Percentiles rank a stretch among this genome's conserved stretches.
Evolutionary conservation across 2,888 invertebrate species (phyloP).

Genomic region (Tiphia femorata): DNA sequence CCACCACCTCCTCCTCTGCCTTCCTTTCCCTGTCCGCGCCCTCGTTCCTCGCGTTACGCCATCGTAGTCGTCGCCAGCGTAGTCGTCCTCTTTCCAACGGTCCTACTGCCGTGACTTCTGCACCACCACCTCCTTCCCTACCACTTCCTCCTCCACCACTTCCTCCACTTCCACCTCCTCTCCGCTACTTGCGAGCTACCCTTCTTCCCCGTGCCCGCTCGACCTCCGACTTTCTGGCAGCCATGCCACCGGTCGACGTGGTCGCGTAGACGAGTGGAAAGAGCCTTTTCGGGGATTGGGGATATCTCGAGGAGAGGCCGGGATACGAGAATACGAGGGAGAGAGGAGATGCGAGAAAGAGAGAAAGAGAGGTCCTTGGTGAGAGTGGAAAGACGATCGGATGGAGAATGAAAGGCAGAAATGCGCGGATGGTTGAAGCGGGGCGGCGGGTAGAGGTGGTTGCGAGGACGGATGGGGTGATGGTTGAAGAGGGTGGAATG

Average conservation of each 20-base stretch:
- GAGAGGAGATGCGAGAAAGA: slow-evolving; percentile 10
- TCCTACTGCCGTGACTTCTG: too few species aligned
- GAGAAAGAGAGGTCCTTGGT: too few species aligned
- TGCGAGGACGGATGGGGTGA: slow-evolving; percentile 23
- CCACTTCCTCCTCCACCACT: neutral
- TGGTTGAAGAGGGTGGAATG: slow-evolving; percentile 9
- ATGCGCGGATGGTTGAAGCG: too few species aligned
- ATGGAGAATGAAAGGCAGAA: too few species aligned
- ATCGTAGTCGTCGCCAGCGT: slow-evolving; percentile 1
- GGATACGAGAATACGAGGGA: neutral
- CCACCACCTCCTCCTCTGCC: slow-evolving; percentile 4
- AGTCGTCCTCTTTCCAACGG: too few species aligned
- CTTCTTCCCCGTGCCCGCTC: too few species aligned
- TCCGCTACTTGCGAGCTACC: too few species aligned
- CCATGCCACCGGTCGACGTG: neutral
- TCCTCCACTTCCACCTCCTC: neutral
- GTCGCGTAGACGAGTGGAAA: slow-evolving; percentile 8
- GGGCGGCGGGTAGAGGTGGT: slow-evolving; percentile 8
- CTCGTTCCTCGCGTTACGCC: neutral
- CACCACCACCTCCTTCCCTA: too few species aligned
- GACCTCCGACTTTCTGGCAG: neutral
- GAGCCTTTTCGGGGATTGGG: slow-evolving; percentile 38
- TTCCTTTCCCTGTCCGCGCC: neutral
- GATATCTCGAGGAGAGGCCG: slow-evolving; percentile 32
- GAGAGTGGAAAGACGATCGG: too few species aligned